Conservation (phyloP, 2,797 vertebrate genomes). For the Rhinatrema bivittatum region DNA sequence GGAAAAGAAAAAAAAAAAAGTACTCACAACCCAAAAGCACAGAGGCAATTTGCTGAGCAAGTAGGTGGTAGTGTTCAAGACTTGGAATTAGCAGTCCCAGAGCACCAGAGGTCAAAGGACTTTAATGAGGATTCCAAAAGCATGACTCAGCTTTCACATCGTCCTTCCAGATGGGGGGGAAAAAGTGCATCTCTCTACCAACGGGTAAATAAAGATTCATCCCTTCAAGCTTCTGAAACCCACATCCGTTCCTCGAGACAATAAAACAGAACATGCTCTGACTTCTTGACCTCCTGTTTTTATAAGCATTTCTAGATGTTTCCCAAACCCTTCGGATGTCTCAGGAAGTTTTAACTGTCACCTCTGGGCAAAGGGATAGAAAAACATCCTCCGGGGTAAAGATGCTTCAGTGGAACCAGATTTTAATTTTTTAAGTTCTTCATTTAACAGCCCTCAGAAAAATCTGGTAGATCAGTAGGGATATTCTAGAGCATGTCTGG, state of each 20-base stretch:
- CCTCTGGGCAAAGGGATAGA: slow-evolving; percentile 11
- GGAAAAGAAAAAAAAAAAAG: no score
- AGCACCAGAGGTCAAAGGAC: slow-evolving; percentile 31
- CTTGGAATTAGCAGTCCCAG: slow-evolving; percentile 31
- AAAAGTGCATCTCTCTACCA: slow-evolving; percentile 24
- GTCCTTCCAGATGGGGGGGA: slow-evolving; percentile 11
- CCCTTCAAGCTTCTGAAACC: slow-evolving; percentile 10
- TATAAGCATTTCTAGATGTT: slow-evolving; percentile 5
- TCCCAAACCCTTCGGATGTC: neutral
- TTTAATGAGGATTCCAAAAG: slow-evolving; percentile 39
- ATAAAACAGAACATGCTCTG: slow-evolving; percentile 16
- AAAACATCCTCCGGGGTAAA: slow-evolving; percentile 20
- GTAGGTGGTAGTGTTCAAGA: slow-evolving; percentile 32
- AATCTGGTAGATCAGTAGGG: no score
- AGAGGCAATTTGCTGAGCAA: no score
- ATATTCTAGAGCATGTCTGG: no score
- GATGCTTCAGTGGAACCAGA: slow-evolving; percentile 9
- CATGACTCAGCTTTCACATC: slow-evolving; percentile 38
- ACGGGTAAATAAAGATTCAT: slow-evolving; percentile 16
- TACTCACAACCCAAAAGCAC: no score
- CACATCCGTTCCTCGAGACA: slow-evolving; percentile 20
- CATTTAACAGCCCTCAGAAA: slow-evolving; percentile 1
- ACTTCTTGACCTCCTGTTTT: slow-evolving; percentile 22
- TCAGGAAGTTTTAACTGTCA: slow-evolving; percentile 11
- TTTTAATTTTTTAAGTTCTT: slow-evolving; percentile 7